Evolutionary conservation across 2,797 vertebrate species (phyloP), one percentile per base, ranked within the genome.

Genomic region (Hephaestus fuliginosus): DNA sequence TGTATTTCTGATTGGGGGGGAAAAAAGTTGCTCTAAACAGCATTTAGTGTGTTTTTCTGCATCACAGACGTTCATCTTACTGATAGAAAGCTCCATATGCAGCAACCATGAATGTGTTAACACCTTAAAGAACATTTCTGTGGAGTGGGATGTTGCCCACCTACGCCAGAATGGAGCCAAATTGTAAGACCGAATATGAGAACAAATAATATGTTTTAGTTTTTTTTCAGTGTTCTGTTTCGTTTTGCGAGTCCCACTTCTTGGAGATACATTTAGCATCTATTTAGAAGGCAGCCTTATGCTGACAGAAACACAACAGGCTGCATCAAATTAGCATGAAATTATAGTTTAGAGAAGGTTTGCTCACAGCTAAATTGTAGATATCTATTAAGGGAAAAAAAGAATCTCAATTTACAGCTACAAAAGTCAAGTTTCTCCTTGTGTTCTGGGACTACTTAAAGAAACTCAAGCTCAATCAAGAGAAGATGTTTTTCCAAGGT

Each of bases 301-400:
- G 51, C 17, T 39, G 18, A 65, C 30, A 28, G 15, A 48, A 33
- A 33, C 25, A 52, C 20, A 67, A 44, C n/a, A 2, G 1, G 15
- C 22, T 61, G 33, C 39, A 41, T 70, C 11, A 48, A 58, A 78
- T 63, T 41, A 53, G 62, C 51, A 53, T 78, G 20, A 62, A 75
- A 51, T 68, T 67, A 0, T 2, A 58, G 51, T 53, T 65, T 65
- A 2, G 1, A 28, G 7, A 56, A 53, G 12, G 15, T 66, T 43
- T 3, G 65, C 64, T 33, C 13, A 11, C 11, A 41, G 49, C 30
- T n/a, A 57, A 62, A 69, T 12, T 25, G 5, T 51, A 5, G 10
- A 58, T 4, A 25, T 58, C 36, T n/a, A 28, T 33, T 4, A 36
- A 28, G 44, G 36, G 20, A 3, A 41, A 7, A 30, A 53, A 46